Conservation (phyloP, 2,888 invertebrate genomes). For the Acholoe squamosa region DNA sequence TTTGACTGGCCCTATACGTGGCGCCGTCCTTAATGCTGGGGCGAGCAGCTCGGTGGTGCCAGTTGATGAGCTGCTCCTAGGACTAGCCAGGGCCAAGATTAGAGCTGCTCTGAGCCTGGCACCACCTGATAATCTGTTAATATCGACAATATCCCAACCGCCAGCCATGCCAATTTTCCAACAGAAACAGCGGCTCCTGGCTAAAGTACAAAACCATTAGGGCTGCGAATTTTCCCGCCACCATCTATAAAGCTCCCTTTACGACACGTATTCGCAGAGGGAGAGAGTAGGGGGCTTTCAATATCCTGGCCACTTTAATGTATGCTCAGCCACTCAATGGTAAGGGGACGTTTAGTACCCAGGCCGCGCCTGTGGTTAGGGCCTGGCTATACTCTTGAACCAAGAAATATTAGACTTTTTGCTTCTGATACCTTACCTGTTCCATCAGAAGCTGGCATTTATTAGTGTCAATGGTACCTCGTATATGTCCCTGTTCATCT, state of each 20-base stretch:
- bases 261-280: neutral
- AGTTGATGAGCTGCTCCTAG: constrained; percentile 1
- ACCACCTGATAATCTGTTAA: constrained; percentile 19
- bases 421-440: too few species aligned
- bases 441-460: too few species aligned
- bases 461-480: too few species aligned
- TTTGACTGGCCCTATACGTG: constrained; percentile 6
- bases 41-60: neutral
- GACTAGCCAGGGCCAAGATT: constrained; percentile 16
- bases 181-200: neutral
- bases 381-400: too few species aligned
- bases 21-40: neutral
- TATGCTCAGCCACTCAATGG: neutral
- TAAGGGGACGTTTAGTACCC: too few species aligned
- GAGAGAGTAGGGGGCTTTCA: neutral
- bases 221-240: neutral
- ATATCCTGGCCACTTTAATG: constrained; percentile 9
- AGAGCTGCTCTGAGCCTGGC: neutral
- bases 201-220: constrained; percentile 43
- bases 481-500: too few species aligned
- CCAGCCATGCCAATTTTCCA: neutral
- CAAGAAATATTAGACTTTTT: too few species aligned
- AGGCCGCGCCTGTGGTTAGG: too few species aligned
- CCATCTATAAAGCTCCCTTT: neutral
- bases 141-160: constrained; percentile 30